Evolutionary conservation across 2,888 invertebrate genomes (phyloP).

Genomic region (Rhyacophila evoluta): DNA sequence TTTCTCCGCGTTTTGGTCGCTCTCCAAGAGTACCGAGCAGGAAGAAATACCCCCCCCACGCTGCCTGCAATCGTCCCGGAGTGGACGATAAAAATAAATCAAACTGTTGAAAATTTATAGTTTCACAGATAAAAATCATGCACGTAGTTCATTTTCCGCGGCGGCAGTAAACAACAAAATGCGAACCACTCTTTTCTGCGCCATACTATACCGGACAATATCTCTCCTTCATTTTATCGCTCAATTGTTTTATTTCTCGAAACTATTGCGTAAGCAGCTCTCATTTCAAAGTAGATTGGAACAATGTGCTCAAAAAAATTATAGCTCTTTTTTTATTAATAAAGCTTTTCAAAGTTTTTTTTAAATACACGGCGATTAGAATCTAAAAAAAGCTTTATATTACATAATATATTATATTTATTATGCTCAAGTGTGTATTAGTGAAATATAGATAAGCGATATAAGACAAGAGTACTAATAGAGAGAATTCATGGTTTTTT

Average conservation of each 20-base stretch:
- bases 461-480: no score
- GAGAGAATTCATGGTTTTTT: no score
- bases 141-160: conserved; percentile 27
- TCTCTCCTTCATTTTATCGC: background rate
- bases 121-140: conserved; percentile 46
- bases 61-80: conserved; percentile 8
- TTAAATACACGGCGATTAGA: no score
- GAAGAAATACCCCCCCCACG: background rate
- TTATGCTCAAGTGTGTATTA: no score
- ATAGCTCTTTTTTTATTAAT: no score
- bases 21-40: conserved; percentile 32
- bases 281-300: background rate
- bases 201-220: background rate
- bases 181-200: background rate
- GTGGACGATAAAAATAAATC: conserved; percentile 43
- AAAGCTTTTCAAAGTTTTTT: no score
- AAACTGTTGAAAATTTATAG: conserved; percentile 41
- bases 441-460: no score
- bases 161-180: conserved; percentile 38
- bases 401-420: no score
- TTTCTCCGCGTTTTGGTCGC: conserved; percentile 32
- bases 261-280: conserved; percentile 18
- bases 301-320: background rate
- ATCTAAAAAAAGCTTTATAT: no score
- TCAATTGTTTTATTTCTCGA: conserved; percentile 6